Evolutionary conservation across 2,797 vertebrate species (phyloP), one percentile per base, ranked within the genome.

Genomic region (Melanotaenia boesemani): DNA sequence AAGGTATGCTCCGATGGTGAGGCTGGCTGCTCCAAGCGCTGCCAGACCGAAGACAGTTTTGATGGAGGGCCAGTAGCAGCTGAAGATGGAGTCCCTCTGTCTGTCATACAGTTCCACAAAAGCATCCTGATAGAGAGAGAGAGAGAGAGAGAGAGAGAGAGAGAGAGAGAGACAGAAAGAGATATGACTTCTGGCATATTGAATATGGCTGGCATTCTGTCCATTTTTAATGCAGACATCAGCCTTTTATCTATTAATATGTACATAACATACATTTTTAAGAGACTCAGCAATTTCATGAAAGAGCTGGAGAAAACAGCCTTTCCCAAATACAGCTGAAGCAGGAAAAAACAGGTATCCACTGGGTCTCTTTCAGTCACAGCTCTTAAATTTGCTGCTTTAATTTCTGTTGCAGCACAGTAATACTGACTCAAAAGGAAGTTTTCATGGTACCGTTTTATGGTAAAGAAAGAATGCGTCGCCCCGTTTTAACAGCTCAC

Each of bases 61-160:
- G 91, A 98, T 95, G 86, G 97, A 98, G 39, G 98, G 96, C 98
- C 97, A 99, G 74, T 97, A 96, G 91, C 96, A 96, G 57, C 95
- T 95, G 60, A 97, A 96, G 84, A 97, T 89, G 4, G 97, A 96
- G 75, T 96, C 95, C 92, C 96, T 93, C 83, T 93, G 96, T 81
- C 95, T 94, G 82, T 97, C 95, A 0, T 99, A 99, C 75, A 99
- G 92, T 80, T 99, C 97, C 95, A 99, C 96, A 32, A 99, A 99
- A 74, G 97, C 96, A 8, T 98, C 98, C 98, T 99, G 93, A 9
- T 64, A 76, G 74, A 70, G 56, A 84, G 22, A 64, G 5, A 65
- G 48, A 77, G 30, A 57, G n/a, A 64, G 20, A 71, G 20, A 61
- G 3, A 3, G 11, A n/a, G 24, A 58, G 5, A 36, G 6, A 64